Evolutionary conservation across 2,113 vertebrate species (phyloP).

Genomic region (Rhinogobius similis): DNA sequence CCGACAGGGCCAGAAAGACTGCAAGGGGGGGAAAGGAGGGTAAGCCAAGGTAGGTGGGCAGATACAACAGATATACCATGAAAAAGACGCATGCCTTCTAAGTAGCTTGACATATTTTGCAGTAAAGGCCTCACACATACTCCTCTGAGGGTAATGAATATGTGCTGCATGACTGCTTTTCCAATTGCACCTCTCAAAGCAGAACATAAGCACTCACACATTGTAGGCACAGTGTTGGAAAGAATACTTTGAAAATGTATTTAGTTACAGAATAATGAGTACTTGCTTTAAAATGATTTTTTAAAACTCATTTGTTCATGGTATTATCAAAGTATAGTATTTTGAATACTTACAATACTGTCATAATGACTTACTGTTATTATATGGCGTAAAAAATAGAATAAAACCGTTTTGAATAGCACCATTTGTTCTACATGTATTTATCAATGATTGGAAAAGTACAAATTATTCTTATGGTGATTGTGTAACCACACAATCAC

Average conservation of each 20-base stretch:
- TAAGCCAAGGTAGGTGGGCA: conserved; percentile 59
- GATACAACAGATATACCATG: conserved; percentile 65
- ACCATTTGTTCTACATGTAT: too few relatives aligned
- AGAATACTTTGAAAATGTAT: background rate
- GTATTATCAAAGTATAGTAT: too few relatives aligned
- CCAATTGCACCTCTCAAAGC: conserved; percentile 51
- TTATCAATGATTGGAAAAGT: too few relatives aligned
- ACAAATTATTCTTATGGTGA: too few relatives aligned
- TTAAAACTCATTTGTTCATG: too few relatives aligned
- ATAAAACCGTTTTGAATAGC: too few relatives aligned
- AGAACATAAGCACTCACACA: conserved; percentile 27
- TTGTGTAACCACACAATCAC: too few relatives aligned
- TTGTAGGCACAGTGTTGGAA: conserved; percentile 1
- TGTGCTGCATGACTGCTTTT: conserved; percentile 55
- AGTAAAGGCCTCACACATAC: conserved; percentile 46
- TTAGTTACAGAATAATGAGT: too few relatives aligned
- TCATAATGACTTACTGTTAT: too few relatives aligned
- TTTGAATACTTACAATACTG: too few relatives aligned
- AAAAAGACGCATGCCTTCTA: conserved; percentile 65
- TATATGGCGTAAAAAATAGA: too few relatives aligned
- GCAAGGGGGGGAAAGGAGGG: conserved; percentile 62
- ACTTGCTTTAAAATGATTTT: background rate
- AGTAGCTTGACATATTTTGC: conserved; percentile 73
- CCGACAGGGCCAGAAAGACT: conserved; percentile 68
- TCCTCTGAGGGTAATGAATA: conserved; percentile 69